Conservation (phyloP, 92 coral and sea anemone genomes). For the Blastomussa wellsi region DNA sequence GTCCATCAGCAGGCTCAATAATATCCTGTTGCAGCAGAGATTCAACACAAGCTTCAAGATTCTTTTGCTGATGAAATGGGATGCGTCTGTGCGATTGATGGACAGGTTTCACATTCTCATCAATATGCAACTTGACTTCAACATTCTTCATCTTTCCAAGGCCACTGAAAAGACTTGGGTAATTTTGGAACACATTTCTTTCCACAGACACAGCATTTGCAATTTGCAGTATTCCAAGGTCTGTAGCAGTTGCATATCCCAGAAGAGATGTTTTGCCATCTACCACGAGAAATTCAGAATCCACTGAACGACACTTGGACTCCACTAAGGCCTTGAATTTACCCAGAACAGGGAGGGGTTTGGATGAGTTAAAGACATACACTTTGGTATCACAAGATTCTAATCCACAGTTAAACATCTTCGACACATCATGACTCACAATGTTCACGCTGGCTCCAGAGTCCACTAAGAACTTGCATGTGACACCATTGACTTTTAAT, state of each 20-base stretch:
- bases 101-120: too few relatives aligned
- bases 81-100: too few relatives aligned
- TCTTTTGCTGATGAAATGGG: too few relatives aligned
- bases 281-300: conserved; percentile 41
- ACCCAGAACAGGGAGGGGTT: conserved; percentile 36
- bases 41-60: too few relatives aligned
- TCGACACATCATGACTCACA: neutral
- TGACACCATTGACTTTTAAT: conserved; percentile 36
- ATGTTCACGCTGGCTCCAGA: conserved; percentile 58
- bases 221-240: conserved; percentile 29
- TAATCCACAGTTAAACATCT: conserved; percentile 15
- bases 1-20: too few relatives aligned
- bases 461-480: conserved; percentile 41
- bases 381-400: conserved; percentile 21
- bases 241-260: conserved; percentile 38
- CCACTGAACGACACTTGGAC: conserved; percentile 20
- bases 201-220: conserved; percentile 45
- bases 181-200: conserved; percentile 15
- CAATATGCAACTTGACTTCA: too few relatives aligned
- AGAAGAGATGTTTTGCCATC: conserved; percentile 46
- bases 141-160: conserved; percentile 60
- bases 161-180: conserved; percentile 43
- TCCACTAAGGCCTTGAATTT: conserved; percentile 40
- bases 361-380: conserved; percentile 20
- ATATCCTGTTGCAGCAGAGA: too few relatives aligned